Base-by-base conservation (phyloP, 1,140 invertebrate genomes). In the Cyphomyrmex costatus region DNA sequence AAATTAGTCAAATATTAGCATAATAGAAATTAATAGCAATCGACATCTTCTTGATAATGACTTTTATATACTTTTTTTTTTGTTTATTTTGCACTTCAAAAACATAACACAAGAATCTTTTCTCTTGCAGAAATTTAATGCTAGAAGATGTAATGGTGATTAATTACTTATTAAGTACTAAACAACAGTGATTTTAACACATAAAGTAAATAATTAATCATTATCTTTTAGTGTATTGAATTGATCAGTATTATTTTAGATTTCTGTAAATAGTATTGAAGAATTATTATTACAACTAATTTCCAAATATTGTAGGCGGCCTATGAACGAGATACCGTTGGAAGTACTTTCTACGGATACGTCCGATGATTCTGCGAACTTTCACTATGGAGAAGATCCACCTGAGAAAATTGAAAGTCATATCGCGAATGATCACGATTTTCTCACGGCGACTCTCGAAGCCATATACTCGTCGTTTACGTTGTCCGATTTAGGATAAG, bases 401-500 rank as follows among this genome's bases (percentile, higher is more conserved):
- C 70, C 53, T 27, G 61, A 42, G 82, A 79, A 42, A 90, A 90
- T 60, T 90, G 86, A 90, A 90, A 90, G 79, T 91, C 84, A 91
- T 68, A 58, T 79, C 71, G 42, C 65, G 73, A 53, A 85, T 51
- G 58, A 76, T 85, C 82, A 66, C 74, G 82, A 65, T 85, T 85
- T 78, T 85, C 82, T 78, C 82, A 85, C 61, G 60, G 61, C 3
- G 74, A 53, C 21, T 85, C 58, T 63, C 33, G 16, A 24, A 42
- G 49, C 16, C n/a, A 46, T 61, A 30, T 66, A 65, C 33, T 60
- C 79, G 21, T 36, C 60, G 33, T 85, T 84, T 56, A 49, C 53
- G 36, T 63, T 84, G n/a, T 8, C 63, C 33, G 61, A 74, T 83
- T 83, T 53, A n/a, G 27, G 68, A 74, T 73, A 74, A 74, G 24